Base-by-base conservation (phyloP, 2,113 vertebrate genomes). In the Corythoichthys haematopterus region DNA sequence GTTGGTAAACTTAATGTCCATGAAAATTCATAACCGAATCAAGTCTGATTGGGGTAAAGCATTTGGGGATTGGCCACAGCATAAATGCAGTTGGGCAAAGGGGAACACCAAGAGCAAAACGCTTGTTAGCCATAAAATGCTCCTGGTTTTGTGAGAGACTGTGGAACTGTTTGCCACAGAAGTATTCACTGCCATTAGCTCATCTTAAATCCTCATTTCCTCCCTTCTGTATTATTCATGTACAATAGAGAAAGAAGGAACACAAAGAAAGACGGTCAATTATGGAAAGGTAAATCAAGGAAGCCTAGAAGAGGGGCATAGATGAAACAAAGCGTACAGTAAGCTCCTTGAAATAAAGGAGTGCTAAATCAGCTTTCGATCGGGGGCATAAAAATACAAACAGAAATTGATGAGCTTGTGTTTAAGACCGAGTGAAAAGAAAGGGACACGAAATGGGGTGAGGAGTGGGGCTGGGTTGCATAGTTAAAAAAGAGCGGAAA, bases 211-310 rank as follows among this genome's bases (percentile, higher is more conserved):
- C 81, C 82, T 71, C 45, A 73, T 71, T 90, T 84, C 84, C 82
- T 83, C 64, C 64, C 71, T 80, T 75, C 72, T 87, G 82, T 84
- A 87, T 88, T 84, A 87, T 88, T 90, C 74, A 90, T 89, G 80
- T 80, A 74, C 80, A 81, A 74, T 65, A 70, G 73, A 55, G 83
- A 77, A 70, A 71, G 65, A 75, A 65, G 63, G 57, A 82, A 83
- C 75, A 84, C 71, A 81, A 75, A 86, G 71, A 72, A 62, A 65
- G 35, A 38, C 64, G 70, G 78, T 50, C 62, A 74, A 70, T 75
- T 76, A 76, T 78, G 80, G 74, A 83, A 84, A 82, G 73, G 80
- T 76, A 70, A 82, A 86, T 84, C 71, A 72, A 88, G 73, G 81
- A 65, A 68, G 71, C 76, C 69, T 75, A 55, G 47, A 70, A 48